These are phyloP conservation scores for Eretmochelys imbricata DNA, from an alignment of 2,113 vertebrate species.

Conservation along the genomic window DNA sequence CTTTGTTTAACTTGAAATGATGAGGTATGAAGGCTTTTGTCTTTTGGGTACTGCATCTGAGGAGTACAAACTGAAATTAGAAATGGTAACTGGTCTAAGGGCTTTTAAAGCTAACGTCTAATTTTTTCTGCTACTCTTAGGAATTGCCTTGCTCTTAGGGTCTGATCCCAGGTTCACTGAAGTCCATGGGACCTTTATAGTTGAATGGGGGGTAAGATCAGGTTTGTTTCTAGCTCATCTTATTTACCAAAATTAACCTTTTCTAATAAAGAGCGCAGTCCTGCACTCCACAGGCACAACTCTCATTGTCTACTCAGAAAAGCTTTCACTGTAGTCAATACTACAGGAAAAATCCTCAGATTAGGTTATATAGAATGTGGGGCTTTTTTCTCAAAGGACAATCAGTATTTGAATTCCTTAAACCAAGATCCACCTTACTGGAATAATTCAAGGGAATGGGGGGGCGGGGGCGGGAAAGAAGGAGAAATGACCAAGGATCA, in stretches of 20 bases:
- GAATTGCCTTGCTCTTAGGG: accelerated
- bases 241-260: background rate
- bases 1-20: accelerated
- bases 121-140: background rate
- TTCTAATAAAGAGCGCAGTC: accelerated
- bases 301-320: accelerated
- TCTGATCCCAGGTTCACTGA: accelerated
- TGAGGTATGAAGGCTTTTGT: background rate
- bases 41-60: accelerated
- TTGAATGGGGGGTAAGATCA: background rate
- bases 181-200: background rate
- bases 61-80: background rate
- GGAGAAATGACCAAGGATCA: background rate
- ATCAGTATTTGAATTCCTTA: background rate
- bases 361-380: accelerated
- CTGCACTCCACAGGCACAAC: accelerated
- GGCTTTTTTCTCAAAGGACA: accelerated
- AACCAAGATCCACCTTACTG: accelerated
- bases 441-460: background rate
- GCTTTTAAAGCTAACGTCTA: background rate
- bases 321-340: accelerated
- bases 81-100: background rate
- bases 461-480: no score
- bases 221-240: background rate
- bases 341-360: accelerated